Evolutionary conservation across 2,113 vertebrate genomes (phyloP).

Genomic region (Diphyllodes magnificus): DNA sequence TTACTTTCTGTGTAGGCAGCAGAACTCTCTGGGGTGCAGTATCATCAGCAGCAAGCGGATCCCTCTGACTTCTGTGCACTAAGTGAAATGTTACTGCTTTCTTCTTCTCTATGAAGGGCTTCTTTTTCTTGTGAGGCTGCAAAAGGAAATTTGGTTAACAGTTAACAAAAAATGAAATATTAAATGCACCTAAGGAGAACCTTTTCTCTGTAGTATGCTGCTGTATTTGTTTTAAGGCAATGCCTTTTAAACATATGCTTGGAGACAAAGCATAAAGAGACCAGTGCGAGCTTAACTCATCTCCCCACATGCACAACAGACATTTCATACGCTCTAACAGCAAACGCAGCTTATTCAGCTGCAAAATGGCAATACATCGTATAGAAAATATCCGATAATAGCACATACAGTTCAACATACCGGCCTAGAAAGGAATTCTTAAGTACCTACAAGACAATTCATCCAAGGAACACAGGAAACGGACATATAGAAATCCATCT

Average conservation of each 20-base stretch:
- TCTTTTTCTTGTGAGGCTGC: conserved; percentile 95
- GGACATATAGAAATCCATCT: not conserved
- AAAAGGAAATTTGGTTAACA: not conserved
- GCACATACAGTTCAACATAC: not conserved
- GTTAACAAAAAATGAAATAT: not conserved
- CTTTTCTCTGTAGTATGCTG: not conserved
- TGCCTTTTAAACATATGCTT: not conserved
- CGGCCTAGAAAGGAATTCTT: not conserved
- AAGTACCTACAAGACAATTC: not conserved
- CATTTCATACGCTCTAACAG: not conserved
- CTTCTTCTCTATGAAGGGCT: conserved; percentile 95
- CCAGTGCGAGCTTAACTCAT: not conserved
- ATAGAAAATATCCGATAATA: not conserved
- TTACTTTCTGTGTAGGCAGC: conserved; percentile 78
- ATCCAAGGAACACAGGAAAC: not conserved
- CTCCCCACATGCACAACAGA: not conserved
- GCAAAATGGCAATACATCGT: not conserved
- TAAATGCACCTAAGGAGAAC: not conserved
- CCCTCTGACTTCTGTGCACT: conserved; percentile 94
- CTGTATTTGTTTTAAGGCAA: not conserved
- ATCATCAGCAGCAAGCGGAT: conserved; percentile 91
- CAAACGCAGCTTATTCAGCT: not conserved
- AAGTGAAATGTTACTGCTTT: conserved; percentile 93
- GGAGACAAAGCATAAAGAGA: not conserved
- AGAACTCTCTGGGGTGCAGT: conserved; percentile 93